Evolutionary conservation across 2,888 invertebrate genomes (phyloP), one percentile per base, ranked within the genome.

Genomic region (Ormyrus nitidulus): DNA sequence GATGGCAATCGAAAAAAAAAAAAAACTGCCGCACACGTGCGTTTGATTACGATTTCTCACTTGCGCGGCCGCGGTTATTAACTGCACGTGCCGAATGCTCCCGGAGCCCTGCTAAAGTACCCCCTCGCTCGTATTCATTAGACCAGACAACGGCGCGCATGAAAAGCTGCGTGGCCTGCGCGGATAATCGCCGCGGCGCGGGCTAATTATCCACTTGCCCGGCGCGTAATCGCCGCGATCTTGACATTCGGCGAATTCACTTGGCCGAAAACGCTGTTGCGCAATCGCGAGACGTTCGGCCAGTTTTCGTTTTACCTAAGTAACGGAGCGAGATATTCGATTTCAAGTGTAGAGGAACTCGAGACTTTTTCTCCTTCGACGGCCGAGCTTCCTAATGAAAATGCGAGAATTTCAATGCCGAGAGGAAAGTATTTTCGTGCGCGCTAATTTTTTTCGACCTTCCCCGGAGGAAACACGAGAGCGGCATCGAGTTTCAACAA

Each of bases 121-220:
- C 19, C 19, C 19, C 19, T 69, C 74, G 19, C 69, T 44, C 68
- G 53, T 74, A n/a, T 81, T 77, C 77, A 81, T 80, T 80, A 77
- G 77, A 56, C 73, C 73, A 69, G 69, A 76, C 64, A 75, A 82
- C 82, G 79, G 79, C 79, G 79, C 79, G 85, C 84, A 86, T 84
- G 83, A 84, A 84, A 85, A 86, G 81, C 79, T 66, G 65, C 46
- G 34, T 71, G 79, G 77, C 70, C 71, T 69, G 79, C 79, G 82
- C 73, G 81, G 84, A 84, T 87, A 87, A 87, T 87, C 85, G 81
- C 86, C 81, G 83, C 81, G 19, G 19, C 19, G 19, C 19, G 70
- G 51, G 83, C 82, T 87, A 88, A 88, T 87, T 87, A 87, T 85
- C 83, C 86, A 86, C 84, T 88, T 87, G 86, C 1, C 19, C 84